Percentiles rank a stretch among this genome's conserved stretches.
These are phyloP conservation scores for Cynodonichthys magdalenae DNA, from an alignment of 2,797 vertebrate species.

Conservation along the genomic window DNA sequence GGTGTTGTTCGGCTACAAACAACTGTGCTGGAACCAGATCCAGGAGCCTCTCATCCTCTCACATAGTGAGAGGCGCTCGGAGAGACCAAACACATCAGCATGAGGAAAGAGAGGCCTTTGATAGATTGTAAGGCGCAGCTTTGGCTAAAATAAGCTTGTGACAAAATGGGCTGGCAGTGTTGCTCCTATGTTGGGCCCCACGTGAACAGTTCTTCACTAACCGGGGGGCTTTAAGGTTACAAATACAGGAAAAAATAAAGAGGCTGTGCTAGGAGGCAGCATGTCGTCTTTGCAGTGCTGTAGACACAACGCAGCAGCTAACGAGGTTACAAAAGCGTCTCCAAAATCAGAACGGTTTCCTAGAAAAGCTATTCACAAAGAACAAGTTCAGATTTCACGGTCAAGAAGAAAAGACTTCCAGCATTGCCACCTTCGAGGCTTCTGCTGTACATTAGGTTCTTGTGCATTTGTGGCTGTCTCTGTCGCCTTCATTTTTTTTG, in stretches of 20 bases:
- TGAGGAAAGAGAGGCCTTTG: conserved; percentile 26
- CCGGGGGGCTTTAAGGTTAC: conserved; percentile 14
- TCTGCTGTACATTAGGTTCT: conserved; percentile 18
- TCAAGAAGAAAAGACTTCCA: conserved; percentile 15
- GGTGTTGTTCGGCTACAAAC: conserved; percentile 31
- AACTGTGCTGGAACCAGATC: conserved; percentile 42
- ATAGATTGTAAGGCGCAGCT: conserved; percentile 75
- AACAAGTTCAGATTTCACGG: conserved; percentile 23
- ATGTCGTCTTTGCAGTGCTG: conserved; percentile 42
- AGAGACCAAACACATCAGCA: conserved; percentile 8
- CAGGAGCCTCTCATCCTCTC: conserved; percentile 36
- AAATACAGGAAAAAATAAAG: neutral
- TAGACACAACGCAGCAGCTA: conserved; percentile 51
- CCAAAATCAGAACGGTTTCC: conserved; percentile 33
- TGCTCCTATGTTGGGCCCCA: conserved; percentile 18
- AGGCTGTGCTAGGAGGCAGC: conserved; percentile 26
- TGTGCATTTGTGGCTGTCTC: conserved; percentile 20
- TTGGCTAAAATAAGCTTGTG: conserved; percentile 66
- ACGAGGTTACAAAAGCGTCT: conserved; percentile 51
- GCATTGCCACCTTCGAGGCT: conserved; percentile 8
- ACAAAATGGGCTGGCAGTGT: conserved; percentile 56
- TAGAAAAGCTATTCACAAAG: conserved; percentile 40
- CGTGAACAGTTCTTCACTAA: conserved; percentile 27
- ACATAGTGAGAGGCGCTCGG: conserved; percentile 38
- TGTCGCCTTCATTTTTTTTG: neutral